Conservation (phyloP, 2,888 invertebrate species). For the Diadromus collaris region DNA sequence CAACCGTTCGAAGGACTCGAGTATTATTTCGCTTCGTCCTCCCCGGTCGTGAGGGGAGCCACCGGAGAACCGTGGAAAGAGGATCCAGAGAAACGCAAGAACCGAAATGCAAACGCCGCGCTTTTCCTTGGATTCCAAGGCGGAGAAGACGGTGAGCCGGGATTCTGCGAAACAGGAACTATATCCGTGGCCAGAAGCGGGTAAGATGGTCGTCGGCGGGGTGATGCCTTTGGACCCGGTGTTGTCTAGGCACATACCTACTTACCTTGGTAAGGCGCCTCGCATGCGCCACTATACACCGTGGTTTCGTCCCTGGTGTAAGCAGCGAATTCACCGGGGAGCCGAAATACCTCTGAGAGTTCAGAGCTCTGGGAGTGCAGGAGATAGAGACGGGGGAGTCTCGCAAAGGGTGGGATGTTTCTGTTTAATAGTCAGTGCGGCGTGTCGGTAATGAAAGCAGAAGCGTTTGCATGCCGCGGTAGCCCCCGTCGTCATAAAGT, state of each 20-base stretch:
- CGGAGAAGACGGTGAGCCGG: slow-evolving; percentile 12
- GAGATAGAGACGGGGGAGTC: slow-evolving; percentile 4
- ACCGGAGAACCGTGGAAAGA: slow-evolving; percentile 35
- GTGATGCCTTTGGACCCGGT: neutral
- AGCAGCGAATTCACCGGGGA: slow-evolving; percentile 40
- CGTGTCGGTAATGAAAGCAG: slow-evolving; percentile 69
- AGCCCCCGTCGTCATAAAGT: slow-evolving; percentile 64
- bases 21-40: slow-evolving; percentile 49
- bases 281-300: slow-evolving; percentile 15
- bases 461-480: slow-evolving; percentile 69
- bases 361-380: slow-evolving; percentile 8
- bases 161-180: slow-evolving; percentile 15
- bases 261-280: neutral
- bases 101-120: slow-evolving; percentile 49
- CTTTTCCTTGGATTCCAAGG: slow-evolving; percentile 33
- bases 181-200: slow-evolving; percentile 16
- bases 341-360: slow-evolving; percentile 45
- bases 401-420: slow-evolving; percentile 63
- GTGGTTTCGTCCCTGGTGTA: slow-evolving; percentile 27
- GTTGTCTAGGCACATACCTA: neutral
- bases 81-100: slow-evolving; percentile 38
- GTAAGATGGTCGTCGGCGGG: slow-evolving; percentile 16
- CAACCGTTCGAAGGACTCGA: slow-evolving; percentile 39
- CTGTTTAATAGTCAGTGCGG: slow-evolving; percentile 72
- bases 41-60: slow-evolving; percentile 20